Percentiles rank a stretch among this genome's conserved stretches.
phyloP scores from a whole-genome alignment of 2,113 vertebrate species.

The Hemibagrus wyckioides region DNA sequence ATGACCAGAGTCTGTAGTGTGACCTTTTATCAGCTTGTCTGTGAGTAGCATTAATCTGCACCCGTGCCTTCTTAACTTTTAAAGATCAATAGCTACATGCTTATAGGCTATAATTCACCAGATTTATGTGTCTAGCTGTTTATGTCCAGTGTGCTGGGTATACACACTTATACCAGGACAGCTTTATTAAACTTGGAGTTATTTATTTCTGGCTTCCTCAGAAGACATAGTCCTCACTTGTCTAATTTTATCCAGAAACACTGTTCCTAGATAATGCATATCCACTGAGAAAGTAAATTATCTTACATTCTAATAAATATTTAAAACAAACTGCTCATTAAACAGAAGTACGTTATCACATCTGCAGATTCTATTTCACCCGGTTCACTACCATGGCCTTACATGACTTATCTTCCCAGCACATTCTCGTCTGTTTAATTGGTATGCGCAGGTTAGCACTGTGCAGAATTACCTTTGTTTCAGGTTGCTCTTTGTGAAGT shows the following conservation, averaged over 20 bases:
- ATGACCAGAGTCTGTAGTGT: slow-evolving; percentile 2
- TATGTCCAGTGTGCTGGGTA: slow-evolving; percentile 7
- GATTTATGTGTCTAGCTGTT: neutral
- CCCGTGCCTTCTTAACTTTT: neutral
- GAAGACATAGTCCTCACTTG: neutral
- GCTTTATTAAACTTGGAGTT: neutral
- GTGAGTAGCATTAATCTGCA: neutral
- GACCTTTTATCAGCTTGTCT: slow-evolving; percentile 29
- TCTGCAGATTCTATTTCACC: no score
- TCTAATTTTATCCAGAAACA: no score
- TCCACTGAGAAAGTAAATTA: neutral
- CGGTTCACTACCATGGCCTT: no score
- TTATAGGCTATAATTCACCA: neutral
- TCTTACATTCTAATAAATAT: neutral
- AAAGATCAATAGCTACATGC: slow-evolving; percentile 16
- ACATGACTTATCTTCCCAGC: no score
- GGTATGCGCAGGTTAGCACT: no score
- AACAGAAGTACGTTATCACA: neutral
- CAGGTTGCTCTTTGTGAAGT: no score
- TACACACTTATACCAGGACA: neutral
- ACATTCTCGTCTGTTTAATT: no score
- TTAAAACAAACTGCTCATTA: neutral
- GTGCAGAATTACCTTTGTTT: no score
- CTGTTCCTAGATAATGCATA: neutral
- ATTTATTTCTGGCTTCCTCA: slow-evolving; percentile 4